Evolutionary conservation across 2,888 invertebrate genomes (phyloP), one percentile per base, ranked within the genome.

Genomic region (Heliconius sara): DNA sequence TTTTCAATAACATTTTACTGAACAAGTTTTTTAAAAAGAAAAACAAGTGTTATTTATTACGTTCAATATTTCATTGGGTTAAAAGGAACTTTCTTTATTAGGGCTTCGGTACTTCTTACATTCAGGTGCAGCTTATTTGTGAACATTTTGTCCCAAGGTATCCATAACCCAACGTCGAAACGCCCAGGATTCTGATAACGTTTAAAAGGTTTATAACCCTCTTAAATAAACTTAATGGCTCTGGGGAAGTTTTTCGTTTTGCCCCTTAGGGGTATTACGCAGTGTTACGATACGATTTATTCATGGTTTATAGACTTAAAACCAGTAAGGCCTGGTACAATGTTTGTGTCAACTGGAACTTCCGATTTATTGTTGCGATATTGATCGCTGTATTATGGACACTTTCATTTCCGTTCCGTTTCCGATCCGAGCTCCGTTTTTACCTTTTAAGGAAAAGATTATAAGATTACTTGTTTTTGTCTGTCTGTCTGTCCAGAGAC

Each of bases 191-290:
- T 87, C 90, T 91, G 93, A 94, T 94, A 94, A 91, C 93, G 92
- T 90, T 91, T 90, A 91, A 92, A 94, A 91, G 92, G 92, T 94
- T 94, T 94, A 93, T 93, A 93, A 92, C 93, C 90, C 90, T 89
- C 93, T 94, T 94, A 94, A 94, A 94, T 93, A 94, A 94, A 92
- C 90, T 94, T 94, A 93, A 94, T 94, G 92, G 94, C 93, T 87
- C 89, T 88, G 88, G 85, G 88, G 90, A 93, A 94, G 91, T 93
- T 93, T 93, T 94, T 93, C 93, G 90, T 88, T 90, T 91, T 91
- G 90, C 92, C 93, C 93, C 91, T 89, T 89, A 90, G 89, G 88
- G 91, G 92, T 91, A 93, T 94, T 93, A 94, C 90, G 89, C 86
- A 90, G 90, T 89, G 91, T 91, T 89, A 91, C 90, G 90, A 89